Evolutionary conservation across 2,888 invertebrate species (phyloP), one percentile per base, ranked within the genome.

Genomic region (Argyresthia albistria): DNA sequence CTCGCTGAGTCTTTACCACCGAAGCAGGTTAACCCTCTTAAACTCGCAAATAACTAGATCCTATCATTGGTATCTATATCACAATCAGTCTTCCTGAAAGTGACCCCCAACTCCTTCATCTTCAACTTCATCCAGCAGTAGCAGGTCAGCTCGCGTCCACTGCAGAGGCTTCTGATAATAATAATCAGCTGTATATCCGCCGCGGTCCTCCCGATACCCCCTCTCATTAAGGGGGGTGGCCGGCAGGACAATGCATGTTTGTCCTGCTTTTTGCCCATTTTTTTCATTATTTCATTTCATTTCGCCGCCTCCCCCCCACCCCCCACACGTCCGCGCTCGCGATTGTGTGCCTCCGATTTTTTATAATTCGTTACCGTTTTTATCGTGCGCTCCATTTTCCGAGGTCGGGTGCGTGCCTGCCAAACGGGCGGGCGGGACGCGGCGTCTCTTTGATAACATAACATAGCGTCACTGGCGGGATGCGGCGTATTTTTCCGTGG

Each of bases 201-300:
- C 69, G 70, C 73, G 71, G n/a, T 35, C 35, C 37, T 16, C 43
- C 70, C 60, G 65, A 59, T 60, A 61, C 63, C 58, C 72, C 62
- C 70, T 60, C 83, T 83, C 83, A 83, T 84, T 84, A 83, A 77
- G 76, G 78, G 77, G 60, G 78, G 76, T 61, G 66, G 76, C 74
- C 58, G 60, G 71, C 71, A 74, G 84, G 84, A 87, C 87, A 87
- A 86, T 86, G 87, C 87, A 86, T 87, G 86, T 86, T 86, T 86
- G 87, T 84, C 74, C 82, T 86, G 81, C 80, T 87, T 87, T 87
- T 87, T 87, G 84, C 75, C 82, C 86, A 86, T 87, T 87, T 87
- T 86, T 86, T 87, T 84, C 87, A 87, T 87, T 86, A 86, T 86
- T 86, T 86, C 87, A 87, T 87, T 86, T 86, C 86, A 87, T 87